Evolutionary conservation across 2,797 vertebrate genomes (phyloP), one percentile per base, ranked within the genome.

Genomic region (Sorex maritimensis): DNA sequence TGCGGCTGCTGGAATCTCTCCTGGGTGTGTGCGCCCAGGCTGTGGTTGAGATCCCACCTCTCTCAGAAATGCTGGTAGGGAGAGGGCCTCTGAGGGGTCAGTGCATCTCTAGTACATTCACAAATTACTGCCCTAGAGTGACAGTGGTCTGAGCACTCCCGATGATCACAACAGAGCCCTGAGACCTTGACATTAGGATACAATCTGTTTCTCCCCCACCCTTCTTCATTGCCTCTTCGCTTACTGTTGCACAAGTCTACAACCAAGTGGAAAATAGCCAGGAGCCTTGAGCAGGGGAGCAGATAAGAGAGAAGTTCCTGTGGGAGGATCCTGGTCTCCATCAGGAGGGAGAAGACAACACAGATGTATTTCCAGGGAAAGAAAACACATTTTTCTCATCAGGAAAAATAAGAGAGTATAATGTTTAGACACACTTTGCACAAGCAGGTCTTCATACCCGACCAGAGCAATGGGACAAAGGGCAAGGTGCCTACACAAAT

Each of bases 321-420:
- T 24, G 52, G 28, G 24, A 87, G 34, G 23, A 14, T 83, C 71
- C 38, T 74, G 41, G 24, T 87, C 68, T 68, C 44, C 15, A 3
- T 34, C 69, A 68, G 69, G 85, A 72, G 58, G 13, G 17, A 61
- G 26, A 77, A 24, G 75, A 87, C 75, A 6, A 61, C 78, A 73
- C 61, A 78, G 52, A 12, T 55, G 52, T 55, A 12, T 55, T 24
- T n/a, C 71, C 28, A 73, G 75, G 44, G 69, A 78, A 15, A 21
- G 11, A 41, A 84, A 85, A 28, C 71, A 92, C 58, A 55, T 5
- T 61, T 88, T 71, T 90, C 38, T 67, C 74, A 34, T 21, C 67
- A 75, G 44, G 55, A 79, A 17, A 80, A 49, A n/a, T 19, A 74
- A 84, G 67, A 74, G 24, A 28, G 44, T 84, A 61, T 78, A 23